Percentiles rank a stretch among this genome's conserved stretches.
Evolutionary conservation across 2,113 vertebrate genomes (phyloP).

Genomic region (Spea bombifrons): DNA sequence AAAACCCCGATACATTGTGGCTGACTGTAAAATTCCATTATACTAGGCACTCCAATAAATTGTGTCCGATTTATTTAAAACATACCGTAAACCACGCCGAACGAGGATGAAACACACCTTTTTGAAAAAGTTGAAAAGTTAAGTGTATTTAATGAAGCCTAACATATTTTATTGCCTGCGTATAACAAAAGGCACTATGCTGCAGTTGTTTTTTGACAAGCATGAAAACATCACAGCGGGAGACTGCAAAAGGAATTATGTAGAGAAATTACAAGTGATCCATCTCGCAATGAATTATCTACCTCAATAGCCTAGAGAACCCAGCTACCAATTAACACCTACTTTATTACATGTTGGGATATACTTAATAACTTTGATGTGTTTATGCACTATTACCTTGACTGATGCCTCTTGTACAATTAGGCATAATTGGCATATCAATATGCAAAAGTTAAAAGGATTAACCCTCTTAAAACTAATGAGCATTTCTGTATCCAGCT

Average conservation of each 20-base stretch:
- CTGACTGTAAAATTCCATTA: too few species aligned
- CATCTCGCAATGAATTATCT: slow-evolving; percentile 87
- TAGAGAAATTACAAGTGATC: slow-evolving; percentile 85
- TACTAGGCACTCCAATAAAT: background rate
- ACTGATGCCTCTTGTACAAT: slow-evolving; percentile 95
- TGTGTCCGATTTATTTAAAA: background rate
- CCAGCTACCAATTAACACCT: slow-evolving; percentile 94
- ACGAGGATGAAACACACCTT: slow-evolving; percentile 62
- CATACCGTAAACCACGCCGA: background rate
- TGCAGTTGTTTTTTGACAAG: slow-evolving; percentile 84
- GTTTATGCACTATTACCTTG: slow-evolving; percentile 99
- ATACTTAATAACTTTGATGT: slow-evolving; percentile 89
- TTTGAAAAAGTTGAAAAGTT: slow-evolving; percentile 80
- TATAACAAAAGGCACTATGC: slow-evolving; percentile 84
- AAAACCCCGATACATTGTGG: too few species aligned
- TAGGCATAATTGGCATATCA: slow-evolving; percentile 98
- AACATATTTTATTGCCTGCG: slow-evolving; percentile 81
- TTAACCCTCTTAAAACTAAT: slow-evolving; percentile 99
- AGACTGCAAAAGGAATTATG: slow-evolving; percentile 87
- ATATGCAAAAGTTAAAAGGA: slow-evolving; percentile 99
- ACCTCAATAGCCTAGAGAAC: slow-evolving; percentile 89
- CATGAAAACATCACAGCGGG: slow-evolving; percentile 87
- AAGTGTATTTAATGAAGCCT: slow-evolving; percentile 86
- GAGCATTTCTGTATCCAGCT: slow-evolving; percentile 93
- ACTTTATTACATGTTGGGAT: slow-evolving; percentile 91